Base-by-base conservation (phyloP, 2,888 invertebrate species). In the Clepsis dumicolana region DNA sequence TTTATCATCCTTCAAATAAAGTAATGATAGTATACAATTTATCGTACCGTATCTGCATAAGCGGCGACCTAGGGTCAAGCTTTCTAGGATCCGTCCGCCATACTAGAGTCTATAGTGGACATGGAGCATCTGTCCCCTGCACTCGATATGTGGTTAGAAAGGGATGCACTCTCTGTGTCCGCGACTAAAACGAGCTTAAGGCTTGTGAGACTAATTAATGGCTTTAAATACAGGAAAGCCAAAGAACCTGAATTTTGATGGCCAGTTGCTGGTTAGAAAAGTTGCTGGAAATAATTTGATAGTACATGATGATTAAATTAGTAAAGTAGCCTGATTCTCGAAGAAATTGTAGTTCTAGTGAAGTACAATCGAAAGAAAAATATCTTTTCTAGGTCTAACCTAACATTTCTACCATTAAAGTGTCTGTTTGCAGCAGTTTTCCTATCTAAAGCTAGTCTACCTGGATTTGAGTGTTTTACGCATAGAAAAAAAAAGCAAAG, bases 11-110 rank as follows among this genome's bases (percentile, higher is more conserved):
- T 27, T 25, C 29, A 67, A 57, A 52, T 53, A 53, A 59, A 64
- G 52, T 44, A 59, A 48, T 68, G 44, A 53, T 64, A 52, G 48
- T 62, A 59, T 59, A n/a, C n/a, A 63, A 64, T 59, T 68, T 68
- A 68, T 68, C 64, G 57, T 59, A 16, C 25, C 59, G 21, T 53
- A 68, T 64, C 72, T 73, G 71, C 76, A 77, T 77, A 71, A 71
- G 65, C 54, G 18, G 21, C 70, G 88, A 86, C 89, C 88, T 76
- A 53, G 73, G 90, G 90, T 89, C 89, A 81, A 80, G 83, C 89
- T 90, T 89, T 89, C 89, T 88, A 87, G 78, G 73, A 80, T 75
- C 77, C 77, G 78, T 85, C 87, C 83, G 82, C 82, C 83, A 63
- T 75, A 71, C 63, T 71, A 63, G 29, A 25, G 57, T 68, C 38